Evolutionary conservation across 1,140 invertebrate species (phyloP).

Genomic region (Pseudomyrmex dendroicus): DNA sequence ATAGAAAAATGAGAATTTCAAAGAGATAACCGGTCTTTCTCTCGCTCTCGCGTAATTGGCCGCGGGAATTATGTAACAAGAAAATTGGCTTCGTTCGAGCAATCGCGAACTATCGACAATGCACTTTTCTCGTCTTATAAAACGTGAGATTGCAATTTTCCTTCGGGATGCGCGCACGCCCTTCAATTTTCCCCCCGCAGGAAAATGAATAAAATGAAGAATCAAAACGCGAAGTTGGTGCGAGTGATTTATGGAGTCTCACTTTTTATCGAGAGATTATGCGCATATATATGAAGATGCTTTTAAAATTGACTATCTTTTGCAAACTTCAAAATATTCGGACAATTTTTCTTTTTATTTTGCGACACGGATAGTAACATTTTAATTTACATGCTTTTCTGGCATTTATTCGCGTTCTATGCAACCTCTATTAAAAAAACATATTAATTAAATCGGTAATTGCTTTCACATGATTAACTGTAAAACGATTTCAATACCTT

Average conservation of each 20-base stretch:
- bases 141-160: conserved; percentile 54
- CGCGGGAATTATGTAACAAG: conserved; percentile 45
- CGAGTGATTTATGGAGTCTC: conserved; percentile 35
- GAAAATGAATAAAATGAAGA: conserved; percentile 28
- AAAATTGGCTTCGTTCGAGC: conserved; percentile 38
- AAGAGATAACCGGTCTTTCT: background rate
- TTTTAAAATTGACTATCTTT: conserved; percentile 46
- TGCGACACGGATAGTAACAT: background rate
- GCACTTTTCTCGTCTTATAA: conserved; percentile 43
- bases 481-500: background rate
- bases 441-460: conserved; percentile 47
- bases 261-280: conserved; percentile 40
- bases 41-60: conserved; percentile 27
- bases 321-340: conserved; percentile 16
- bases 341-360: conserved; percentile 7
- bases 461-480: conserved; percentile 30
- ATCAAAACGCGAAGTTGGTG: conserved; percentile 23
- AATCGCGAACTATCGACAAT: conserved; percentile 29
- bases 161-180: conserved; percentile 3
- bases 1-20: conserved; percentile 20
- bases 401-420: background rate
- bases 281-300: conserved; percentile 22
- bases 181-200: conserved; percentile 10
- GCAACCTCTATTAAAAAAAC: background rate
- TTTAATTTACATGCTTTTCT: background rate